Evolutionary conservation across 2,888 invertebrate genomes (phyloP), one percentile per base, ranked within the genome.

Genomic region (Caradrina kadenii): DNA sequence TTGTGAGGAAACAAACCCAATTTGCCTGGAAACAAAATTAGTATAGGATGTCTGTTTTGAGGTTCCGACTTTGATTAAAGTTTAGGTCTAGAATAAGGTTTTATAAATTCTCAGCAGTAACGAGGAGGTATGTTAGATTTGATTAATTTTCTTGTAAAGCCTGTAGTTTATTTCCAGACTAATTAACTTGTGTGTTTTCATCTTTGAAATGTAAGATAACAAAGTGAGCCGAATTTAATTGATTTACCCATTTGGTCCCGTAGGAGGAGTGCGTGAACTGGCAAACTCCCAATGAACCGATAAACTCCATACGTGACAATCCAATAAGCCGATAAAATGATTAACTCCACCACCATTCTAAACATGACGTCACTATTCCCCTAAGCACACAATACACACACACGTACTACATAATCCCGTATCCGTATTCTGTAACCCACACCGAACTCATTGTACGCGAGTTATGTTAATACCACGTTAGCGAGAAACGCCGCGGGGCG

Each of bases 401-500:
- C 31, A 60, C 77, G 26, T 48, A 60, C 31, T 42, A 49, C 45
- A 61, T 71, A 77, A 62, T 73, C 78, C 22, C 22, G 50, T 67
- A 79, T 35, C 45, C 35, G 21, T 64, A 71, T 71, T 63, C 62
- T 42, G 78, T 64, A 69, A 71, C 72, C 39, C 52, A 56, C 48
- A 17, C 49, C 19, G 53, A 49, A 63, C 49, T 63, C 63, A 62
- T 78, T 67, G 66, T 81, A n/a, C 63, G 15, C 52, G 58, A 72
- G 78, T 81, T 68, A 81, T 78, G 75, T 73, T 79, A 74, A 81
- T 81, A 68, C 48, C 63, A 72, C 76, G 70, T 50, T 60, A 70
- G 67, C 58, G 74, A 73, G 80, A 74, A 69, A 75, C 69, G 72
- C 70, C 76, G 74, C 83, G 82, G 86, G 85, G 83, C 83, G 80